Conservation (phyloP, 2,113 vertebrate species). For the Labeo catla region DNA sequence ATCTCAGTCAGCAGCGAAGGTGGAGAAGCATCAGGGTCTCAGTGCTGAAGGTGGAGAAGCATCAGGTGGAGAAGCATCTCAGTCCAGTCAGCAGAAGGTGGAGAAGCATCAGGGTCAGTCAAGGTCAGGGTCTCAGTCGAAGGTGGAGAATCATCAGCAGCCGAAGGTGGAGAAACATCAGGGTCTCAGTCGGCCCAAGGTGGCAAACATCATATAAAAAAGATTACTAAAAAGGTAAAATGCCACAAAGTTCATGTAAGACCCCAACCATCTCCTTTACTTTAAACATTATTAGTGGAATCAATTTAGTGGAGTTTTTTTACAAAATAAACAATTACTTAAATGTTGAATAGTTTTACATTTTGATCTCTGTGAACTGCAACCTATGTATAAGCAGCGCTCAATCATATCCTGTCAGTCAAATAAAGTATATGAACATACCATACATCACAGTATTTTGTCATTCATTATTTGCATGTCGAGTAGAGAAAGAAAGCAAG, state of each 20-base stretch:
- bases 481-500: neutral
- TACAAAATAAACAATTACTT: neutral
- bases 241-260: neutral
- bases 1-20: too few species aligned
- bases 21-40: too few species aligned
- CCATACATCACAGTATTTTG: neutral
- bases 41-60: too few species aligned
- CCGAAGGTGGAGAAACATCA: too few species aligned
- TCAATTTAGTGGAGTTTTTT: neutral
- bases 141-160: too few species aligned
- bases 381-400: neutral
- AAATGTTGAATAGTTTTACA: neutral
- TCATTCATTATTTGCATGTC: neutral
- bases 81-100: too few species aligned
- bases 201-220: neutral
- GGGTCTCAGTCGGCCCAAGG: neutral
- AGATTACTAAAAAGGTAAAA: neutral
- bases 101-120: too few species aligned
- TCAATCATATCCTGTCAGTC: neutral
- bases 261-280: neutral
- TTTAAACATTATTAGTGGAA: neutral
- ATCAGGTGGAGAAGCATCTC: too few species aligned
- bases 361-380: neutral
- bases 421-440: constrained; percentile 1
- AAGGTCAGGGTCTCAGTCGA: too few species aligned